These are phyloP conservation scores for Lateolabrax maculatus DNA, from an alignment of 2,797 vertebrate species.

Conservation along the genomic window DNA sequence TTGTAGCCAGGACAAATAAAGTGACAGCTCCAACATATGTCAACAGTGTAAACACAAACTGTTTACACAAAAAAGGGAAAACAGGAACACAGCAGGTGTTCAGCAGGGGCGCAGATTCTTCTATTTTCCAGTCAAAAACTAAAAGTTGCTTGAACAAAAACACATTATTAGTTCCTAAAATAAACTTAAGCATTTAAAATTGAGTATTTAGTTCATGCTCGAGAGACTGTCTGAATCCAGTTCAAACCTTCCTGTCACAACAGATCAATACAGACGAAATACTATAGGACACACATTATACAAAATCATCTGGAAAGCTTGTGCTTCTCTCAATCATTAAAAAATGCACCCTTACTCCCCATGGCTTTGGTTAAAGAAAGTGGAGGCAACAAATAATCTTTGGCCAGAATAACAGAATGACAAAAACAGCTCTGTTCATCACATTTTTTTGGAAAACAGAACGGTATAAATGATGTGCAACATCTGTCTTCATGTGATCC, in stretches of 20 bases:
- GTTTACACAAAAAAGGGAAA: too few relatives aligned
- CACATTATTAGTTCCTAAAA: background rate
- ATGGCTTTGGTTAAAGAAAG: background rate
- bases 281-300: background rate
- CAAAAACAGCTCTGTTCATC: constrained; percentile 4
- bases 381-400: background rate
- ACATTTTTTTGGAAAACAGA: background rate
- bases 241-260: background rate
- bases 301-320: background rate
- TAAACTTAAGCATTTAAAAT: background rate
- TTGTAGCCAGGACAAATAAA: background rate
- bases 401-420: background rate
- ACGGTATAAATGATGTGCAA: constrained; percentile 19
- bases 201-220: background rate
- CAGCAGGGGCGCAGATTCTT: background rate
- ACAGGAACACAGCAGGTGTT: background rate
- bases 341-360: background rate
- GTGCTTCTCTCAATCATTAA: background rate
- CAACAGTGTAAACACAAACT: background rate
- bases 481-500: constrained; percentile 25
- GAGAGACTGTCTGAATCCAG: background rate
- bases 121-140: background rate
- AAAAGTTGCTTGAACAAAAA: background rate
- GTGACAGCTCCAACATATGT: background rate
- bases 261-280: background rate